Conservation (phyloP, 2,888 invertebrate genomes). For the Macaria liturata region DNA sequence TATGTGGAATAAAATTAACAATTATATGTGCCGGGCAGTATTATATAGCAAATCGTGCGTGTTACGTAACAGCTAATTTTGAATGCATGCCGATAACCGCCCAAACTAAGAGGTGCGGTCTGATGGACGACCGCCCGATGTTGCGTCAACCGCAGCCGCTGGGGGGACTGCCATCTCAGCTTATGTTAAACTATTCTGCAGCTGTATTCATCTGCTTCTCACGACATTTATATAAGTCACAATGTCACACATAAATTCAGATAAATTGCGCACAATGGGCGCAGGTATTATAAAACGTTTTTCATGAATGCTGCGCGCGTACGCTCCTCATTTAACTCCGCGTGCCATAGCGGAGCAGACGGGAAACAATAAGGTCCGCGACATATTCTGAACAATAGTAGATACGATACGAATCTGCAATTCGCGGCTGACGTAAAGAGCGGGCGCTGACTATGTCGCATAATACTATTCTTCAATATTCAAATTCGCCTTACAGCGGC, state of each 20-base stretch:
- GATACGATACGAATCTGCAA: constrained; percentile 78
- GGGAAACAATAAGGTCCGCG: constrained; percentile 73
- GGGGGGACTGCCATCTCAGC: constrained; percentile 17
- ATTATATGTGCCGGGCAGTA: constrained; percentile 23
- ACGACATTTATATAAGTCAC: constrained; percentile 15
- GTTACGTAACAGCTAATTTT: constrained; percentile 43
- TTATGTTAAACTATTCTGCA: constrained; percentile 10
- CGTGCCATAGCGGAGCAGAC: constrained; percentile 62
- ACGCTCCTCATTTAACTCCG: constrained; percentile 68
- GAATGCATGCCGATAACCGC: constrained; percentile 45
- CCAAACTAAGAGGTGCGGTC: constrained; percentile 43
- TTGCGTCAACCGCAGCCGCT: constrained; percentile 35
- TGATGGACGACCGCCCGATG: constrained; percentile 29
- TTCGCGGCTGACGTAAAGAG: constrained; percentile 65
- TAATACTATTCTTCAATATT: constrained; percentile 56
- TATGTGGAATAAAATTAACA: constrained; percentile 19
- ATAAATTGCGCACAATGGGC: constrained; percentile 32
- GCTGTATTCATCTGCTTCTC: constrained; percentile 20
- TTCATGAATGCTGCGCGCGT: constrained; percentile 64
- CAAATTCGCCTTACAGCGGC: constrained; percentile 48
- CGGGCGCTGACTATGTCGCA: constrained; percentile 61
- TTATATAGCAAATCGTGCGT: constrained; percentile 20
- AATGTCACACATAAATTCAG: constrained; percentile 19
- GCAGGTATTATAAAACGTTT: constrained; percentile 38
- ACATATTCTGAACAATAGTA: constrained; percentile 81